Evolutionary conservation across 2,113 vertebrate genomes (phyloP), one percentile per base, ranked within the genome.

Genomic region (Halcyon malimbica): DNA sequence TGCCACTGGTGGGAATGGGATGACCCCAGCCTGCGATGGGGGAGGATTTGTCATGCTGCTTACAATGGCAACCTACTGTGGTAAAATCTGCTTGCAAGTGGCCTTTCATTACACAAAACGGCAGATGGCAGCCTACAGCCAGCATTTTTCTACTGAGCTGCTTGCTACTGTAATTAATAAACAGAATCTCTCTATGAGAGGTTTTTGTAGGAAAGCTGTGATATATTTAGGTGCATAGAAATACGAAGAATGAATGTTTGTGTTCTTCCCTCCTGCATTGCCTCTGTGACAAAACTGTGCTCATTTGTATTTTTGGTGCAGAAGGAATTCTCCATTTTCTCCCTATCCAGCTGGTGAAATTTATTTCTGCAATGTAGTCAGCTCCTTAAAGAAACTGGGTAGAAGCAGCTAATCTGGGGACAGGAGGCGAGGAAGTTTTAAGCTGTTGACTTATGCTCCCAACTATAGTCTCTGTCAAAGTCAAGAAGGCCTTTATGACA

Each of bases 81-180:
- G 46, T 35, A 68, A 86, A 87, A 67, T 68, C 65, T 39, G 9
- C 41, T 33, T 29, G 6, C 31, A 44, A 53, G 67, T 69, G 59
- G 70, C 59, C 19, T 83, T 90, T 95, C 26, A 24, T 54, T 42
- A 42, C 37, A 59, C 21, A 78, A 54, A 83, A 85, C 97, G 0
- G 95, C 89, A 97, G 97, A 83, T 97, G 96, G 97, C 97, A 97
- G 93, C 83, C 92, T 84, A 65, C 17, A 92, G 96, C 87, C 77
- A 93, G 60, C 42, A 56, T 79, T 93, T 91, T 68, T 51, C 73
- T 65, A 56, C 67, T 42, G 50, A 46, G n/a, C 26, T 28, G 16
- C 37, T 92, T 39, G 35, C 18, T 73, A 18, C 17, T 19, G 48
- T 29, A 62, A 76, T 87, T 69, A 83, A 82, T 79, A 76, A 71